phyloP scores from a whole-genome alignment of 2,113 vertebrate genomes.

The Columba janthina region DNA sequence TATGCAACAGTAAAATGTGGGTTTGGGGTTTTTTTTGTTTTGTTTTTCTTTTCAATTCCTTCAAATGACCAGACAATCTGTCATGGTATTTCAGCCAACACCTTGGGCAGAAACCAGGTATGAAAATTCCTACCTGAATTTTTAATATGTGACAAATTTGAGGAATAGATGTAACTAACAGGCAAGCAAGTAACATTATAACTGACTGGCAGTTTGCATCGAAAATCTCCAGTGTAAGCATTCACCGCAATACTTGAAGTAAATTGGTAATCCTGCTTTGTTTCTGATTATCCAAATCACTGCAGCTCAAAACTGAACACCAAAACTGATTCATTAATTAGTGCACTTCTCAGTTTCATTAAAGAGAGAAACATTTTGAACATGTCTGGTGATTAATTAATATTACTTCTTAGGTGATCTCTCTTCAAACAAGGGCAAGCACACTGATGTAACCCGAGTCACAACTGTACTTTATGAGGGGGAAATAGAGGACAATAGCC shows the following conservation, averaged over 20 bases:
- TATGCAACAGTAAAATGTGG: background rate
- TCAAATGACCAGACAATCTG: background rate
- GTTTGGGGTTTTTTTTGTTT: no score
- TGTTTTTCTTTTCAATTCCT: background rate
- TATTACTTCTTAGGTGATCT: background rate
- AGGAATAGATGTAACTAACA: background rate
- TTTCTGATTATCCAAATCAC: background rate
- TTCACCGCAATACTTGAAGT: background rate
- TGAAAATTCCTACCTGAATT: background rate
- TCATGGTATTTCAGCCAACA: background rate
- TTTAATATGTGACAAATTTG: background rate
- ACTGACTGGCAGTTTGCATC: background rate
- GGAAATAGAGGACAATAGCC: background rate
- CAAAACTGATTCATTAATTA: background rate
- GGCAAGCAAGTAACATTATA: background rate
- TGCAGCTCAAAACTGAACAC: background rate
- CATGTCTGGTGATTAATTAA: background rate
- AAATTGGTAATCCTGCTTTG: background rate
- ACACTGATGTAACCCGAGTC: background rate
- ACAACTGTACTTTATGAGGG: background rate
- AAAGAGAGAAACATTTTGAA: background rate
- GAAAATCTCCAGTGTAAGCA: background rate
- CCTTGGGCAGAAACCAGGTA: background rate
- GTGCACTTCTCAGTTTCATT: background rate
- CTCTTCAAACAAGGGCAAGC: background rate